A percentile compares a stretch with the other conserved stretches of the same genome.
These are phyloP conservation scores for Pseudorhiza aurosa DNA, from an alignment of 30 jellyfish, hydroid and myxozoan genomes.

Conservation along the genomic window DNA sequence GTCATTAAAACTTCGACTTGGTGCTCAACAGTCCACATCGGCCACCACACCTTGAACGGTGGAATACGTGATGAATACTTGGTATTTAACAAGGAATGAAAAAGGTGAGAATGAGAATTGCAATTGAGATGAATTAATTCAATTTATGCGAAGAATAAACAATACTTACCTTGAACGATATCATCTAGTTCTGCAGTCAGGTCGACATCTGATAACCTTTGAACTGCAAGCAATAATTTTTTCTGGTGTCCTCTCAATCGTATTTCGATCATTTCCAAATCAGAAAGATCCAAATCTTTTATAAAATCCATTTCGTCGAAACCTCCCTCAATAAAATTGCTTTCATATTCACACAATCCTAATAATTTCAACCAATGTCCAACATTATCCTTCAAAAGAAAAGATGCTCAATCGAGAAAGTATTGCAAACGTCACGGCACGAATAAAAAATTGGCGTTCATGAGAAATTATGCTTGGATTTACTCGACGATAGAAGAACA, in stretches of 20 bases:
- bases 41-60: no score
- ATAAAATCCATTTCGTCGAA: conserved; percentile 98
- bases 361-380: conserved; percentile 83
- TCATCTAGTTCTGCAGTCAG: conserved; percentile 90
- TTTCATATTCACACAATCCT: conserved; percentile 75
- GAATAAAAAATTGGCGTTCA: no score
- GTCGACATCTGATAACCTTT: conserved; percentile 85
- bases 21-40: no score
- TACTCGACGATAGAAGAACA: no score
- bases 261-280: conserved; percentile 96
- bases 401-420: neutral
- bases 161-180: conserved; percentile 80
- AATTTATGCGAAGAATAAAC: no score
- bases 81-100: no score
- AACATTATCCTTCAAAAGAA: conserved; percentile 73
- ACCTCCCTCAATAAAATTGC: conserved; percentile 97
- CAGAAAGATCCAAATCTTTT: conserved; percentile 91
- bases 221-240: conserved; percentile 90
- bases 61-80: no score
- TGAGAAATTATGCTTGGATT: no score
- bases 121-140: no score
- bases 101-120: no score
- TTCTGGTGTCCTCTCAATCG: conserved; percentile 90
- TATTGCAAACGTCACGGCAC: no score
- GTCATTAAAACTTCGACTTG: no score